Base-by-base conservation (phyloP, 1,140 invertebrate genomes). In the Camponotus floridanus region DNA sequence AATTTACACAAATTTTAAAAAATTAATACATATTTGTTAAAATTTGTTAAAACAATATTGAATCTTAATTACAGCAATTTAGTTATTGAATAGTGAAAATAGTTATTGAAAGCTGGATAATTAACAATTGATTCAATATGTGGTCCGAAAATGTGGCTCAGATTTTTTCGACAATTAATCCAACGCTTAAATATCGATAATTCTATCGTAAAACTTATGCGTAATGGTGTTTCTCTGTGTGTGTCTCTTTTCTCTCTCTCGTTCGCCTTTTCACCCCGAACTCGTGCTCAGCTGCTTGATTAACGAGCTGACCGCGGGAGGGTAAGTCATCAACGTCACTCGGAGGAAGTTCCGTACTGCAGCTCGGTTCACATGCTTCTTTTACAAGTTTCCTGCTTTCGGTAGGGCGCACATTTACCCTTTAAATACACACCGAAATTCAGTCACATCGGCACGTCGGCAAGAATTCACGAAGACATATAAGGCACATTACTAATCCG, bases 281-380 rank as follows among this genome's bases (percentile, higher is more conserved):
- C 95, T 95, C 94, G 95, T 95, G 93, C 93, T 95, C 96, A 98
- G 97, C 97, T 97, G 97, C 97, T 96, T 98, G 96, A 97, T 97
- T 96, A 97, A 98, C 96, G 97, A 98, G 96, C 96, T 97, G 95
- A 96, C 97, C 95, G 96, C 96, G 92, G 97, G 96, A 95, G 97
- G 97, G 97, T 98, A 97, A 98, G 97, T 97, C 92, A 93, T 93
- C 91, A 93, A 94, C 86, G 76, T 88, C 89, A 91, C 87, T 87
- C 89, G 80, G 76, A 91, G 85, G 89, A 91, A 88, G 80, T 88
- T 91, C 59, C 87, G 89, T 91, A 87, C 76, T 88, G 89, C 90
- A 90, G 90, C 65, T 90, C 87, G 89, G 89, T 91, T 90, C 78
- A 91, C 90, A 91, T 85, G 89, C 89, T 90, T 91, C 80, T 90